Conservation (phyloP, 2,797 vertebrate genomes). For the Myoxocephalus aenaeus region DNA sequence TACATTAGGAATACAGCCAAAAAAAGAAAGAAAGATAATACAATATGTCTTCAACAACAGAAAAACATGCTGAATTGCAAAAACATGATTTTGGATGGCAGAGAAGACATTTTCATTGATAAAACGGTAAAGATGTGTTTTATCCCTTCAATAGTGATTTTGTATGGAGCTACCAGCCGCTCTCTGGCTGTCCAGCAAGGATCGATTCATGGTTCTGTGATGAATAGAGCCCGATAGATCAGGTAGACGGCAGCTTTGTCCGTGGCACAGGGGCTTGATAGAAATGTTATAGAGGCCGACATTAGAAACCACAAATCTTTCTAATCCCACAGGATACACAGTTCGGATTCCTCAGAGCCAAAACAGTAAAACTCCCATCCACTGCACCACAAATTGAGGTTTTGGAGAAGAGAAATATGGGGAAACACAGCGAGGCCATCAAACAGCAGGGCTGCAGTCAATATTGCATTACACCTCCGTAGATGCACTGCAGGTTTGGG, state of each 20-base stretch:
- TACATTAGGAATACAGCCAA: constrained; percentile 25
- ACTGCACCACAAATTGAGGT: constrained; percentile 27
- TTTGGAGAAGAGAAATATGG: constrained; percentile 23
- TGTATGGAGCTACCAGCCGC: constrained; percentile 25
- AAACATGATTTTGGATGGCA: not conserved
- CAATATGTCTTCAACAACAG: constrained; percentile 13
- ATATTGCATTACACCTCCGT: constrained; percentile 20
- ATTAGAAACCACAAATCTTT: constrained; percentile 63
- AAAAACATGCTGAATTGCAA: constrained; percentile 12
- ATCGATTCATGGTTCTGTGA: constrained; percentile 66
- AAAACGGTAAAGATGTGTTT: not conserved
- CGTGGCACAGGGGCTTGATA: constrained; percentile 53
- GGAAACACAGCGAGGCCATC: constrained; percentile 35
- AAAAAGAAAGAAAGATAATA: not conserved
- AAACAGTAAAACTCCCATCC: constrained; percentile 25
- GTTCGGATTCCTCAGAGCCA: constrained; percentile 35
- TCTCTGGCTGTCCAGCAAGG: constrained; percentile 16
- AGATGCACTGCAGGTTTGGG: constrained; percentile 26
- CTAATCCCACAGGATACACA: constrained; percentile 47
- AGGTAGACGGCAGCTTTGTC: constrained; percentile 59
- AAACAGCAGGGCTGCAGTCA: constrained; percentile 26
- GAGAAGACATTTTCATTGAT: not conserved
- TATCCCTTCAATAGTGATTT: constrained; percentile 14
- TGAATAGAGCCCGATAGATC: constrained; percentile 67
- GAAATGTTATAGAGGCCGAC: constrained; percentile 58